phyloP scores from a whole-genome alignment of 2,113 vertebrate genomes.

The Narcine bancroftii region DNA sequence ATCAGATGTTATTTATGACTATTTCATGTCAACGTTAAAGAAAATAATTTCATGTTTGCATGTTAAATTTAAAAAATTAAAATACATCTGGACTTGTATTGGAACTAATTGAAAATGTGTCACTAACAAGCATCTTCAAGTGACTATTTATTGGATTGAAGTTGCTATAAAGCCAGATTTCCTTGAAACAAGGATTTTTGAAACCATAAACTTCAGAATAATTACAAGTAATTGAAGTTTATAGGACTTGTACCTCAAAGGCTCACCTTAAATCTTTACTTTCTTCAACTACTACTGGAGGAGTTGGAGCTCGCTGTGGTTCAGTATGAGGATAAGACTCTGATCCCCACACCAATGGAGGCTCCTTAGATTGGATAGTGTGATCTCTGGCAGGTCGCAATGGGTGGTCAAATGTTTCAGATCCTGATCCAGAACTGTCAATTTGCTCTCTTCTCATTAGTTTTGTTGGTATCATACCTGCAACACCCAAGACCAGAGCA shows the following conservation, averaged over 20 bases:
- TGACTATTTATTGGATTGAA: too few species aligned
- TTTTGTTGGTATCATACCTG: slow-evolving; percentile 89
- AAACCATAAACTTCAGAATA: neutral
- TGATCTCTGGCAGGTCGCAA: slow-evolving; percentile 78
- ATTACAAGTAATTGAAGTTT: neutral
- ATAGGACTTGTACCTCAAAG: neutral
- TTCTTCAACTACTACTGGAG: slow-evolving; percentile 73
- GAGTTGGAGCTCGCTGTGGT: slow-evolving; percentile 60
- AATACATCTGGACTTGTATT: too few species aligned
- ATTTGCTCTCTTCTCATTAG: slow-evolving; percentile 84
- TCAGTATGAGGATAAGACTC: slow-evolving; percentile 79
- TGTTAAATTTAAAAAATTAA: too few species aligned
- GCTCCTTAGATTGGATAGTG: slow-evolving; percentile 66
- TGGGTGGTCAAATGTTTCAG: slow-evolving; percentile 87
- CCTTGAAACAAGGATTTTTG: neutral
- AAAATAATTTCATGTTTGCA: too few species aligned
- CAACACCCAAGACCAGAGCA: neutral
- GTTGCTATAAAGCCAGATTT: neutral
- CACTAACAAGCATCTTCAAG: too few species aligned
- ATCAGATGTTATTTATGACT: too few species aligned
- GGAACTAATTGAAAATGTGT: too few species aligned
- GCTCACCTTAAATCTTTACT: slow-evolving; percentile 69
- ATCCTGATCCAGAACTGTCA: slow-evolving; percentile 70
- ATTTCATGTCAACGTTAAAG: too few species aligned
- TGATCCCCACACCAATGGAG: slow-evolving; percentile 83